Evolutionary conservation across 2,113 vertebrate species (phyloP), one percentile per base, ranked within the genome.

Genomic region (Saccopteryx bilineata): DNA sequence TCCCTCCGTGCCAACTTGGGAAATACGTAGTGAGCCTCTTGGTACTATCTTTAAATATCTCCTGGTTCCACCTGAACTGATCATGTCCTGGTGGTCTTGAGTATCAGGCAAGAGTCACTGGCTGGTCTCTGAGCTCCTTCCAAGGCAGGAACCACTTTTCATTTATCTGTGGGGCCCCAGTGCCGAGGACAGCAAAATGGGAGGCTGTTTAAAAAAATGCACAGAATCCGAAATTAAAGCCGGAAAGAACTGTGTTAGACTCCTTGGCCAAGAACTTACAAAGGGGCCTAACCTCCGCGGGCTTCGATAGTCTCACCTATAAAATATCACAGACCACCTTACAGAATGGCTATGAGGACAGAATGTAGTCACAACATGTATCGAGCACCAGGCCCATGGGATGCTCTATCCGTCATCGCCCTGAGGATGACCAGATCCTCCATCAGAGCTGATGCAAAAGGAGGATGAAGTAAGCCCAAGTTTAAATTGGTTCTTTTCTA

Each of bases 401-500:
- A 88, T 23, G 4, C 12, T 19, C 74, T 0, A 0, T 46, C 33
- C 75, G 1, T 2, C 12, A 2, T 12, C 26, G 23, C 48, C 21
- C 74, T 24, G 4, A 19, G 8, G 80, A 72, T 24, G 33, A 68
- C 75, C 58, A 39, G 0, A 21, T 69, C 60, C 69, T 61, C 54
- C 7, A 7, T 87, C 82, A 19, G 0, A 31, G 48, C 28, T 26
- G 50, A 69, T 31, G 61, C n/a, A 19, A 91, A 21, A 5, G 68
- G 83, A 82, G 33, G 31, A 91, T 60, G 15, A 92, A 85, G 54
- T 33, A 8, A 23, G 81, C 83, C 33, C 28, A 56, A 65, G 63
- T 50, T 84, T 76, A 39, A 75, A 82, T n/a, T n/a, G 78, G 52
- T 60, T 65, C 54, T 93, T 90, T 94, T 23, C 91, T 79, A 56